Percentiles rank a stretch among this genome's conserved stretches.
Conservation (phyloP, 1,140 invertebrate genomes). For the Brachionus plicatilis region DNA sequence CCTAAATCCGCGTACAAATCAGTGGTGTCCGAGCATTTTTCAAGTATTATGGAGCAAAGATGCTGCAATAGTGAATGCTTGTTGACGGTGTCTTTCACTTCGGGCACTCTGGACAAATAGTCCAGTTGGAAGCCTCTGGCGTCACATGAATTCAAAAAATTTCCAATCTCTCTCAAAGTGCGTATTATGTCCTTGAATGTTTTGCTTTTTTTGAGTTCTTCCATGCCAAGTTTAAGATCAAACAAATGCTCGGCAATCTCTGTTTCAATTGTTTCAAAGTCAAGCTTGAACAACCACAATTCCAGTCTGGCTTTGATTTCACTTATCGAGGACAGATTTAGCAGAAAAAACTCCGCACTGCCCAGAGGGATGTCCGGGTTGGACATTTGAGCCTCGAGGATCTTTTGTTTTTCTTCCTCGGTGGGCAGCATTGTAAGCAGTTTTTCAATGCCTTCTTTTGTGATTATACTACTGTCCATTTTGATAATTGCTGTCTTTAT, state of each 20-base stretch:
- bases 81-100: constrained; percentile 97
- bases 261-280: constrained; percentile 90
- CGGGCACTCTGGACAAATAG: constrained; percentile 92
- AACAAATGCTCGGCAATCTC: constrained; percentile 96
- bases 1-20: constrained; percentile 92
- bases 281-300: constrained; percentile 95
- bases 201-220: constrained; percentile 68
- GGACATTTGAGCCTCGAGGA: constrained; percentile 85
- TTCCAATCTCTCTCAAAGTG: constrained; percentile 86
- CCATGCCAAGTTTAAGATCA: constrained; percentile 93
- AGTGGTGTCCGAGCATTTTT: constrained; percentile 81
- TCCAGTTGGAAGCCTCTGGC: constrained; percentile 96
- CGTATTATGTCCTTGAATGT: constrained; percentile 91
- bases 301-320: constrained; percentile 87
- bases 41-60: constrained; percentile 91
- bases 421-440: constrained; percentile 89
- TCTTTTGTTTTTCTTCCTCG: constrained; percentile 89
- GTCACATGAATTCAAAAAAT: constrained; percentile 89
- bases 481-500: constrained; percentile 98
- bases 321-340: constrained; percentile 88
- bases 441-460: constrained; percentile 96
- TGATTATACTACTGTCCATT: constrained; percentile 97
- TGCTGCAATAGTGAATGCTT: constrained; percentile 96
- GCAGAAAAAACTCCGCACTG: constrained; percentile 92
- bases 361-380: constrained; percentile 92